phyloP scores from a whole-genome alignment of 2,888 invertebrate species.

The Sesia apiformis region DNA sequence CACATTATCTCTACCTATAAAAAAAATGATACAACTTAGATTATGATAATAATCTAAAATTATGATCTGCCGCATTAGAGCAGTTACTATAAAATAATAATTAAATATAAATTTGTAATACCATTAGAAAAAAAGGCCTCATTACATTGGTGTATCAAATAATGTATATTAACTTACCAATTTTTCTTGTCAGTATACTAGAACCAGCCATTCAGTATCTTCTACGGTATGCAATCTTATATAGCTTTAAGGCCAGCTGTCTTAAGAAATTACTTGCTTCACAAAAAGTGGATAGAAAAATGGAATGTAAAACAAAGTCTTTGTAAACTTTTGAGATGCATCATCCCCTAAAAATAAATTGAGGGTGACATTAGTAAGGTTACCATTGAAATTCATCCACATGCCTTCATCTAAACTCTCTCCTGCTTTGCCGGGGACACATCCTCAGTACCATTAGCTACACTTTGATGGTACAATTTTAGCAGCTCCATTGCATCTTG shows the following conservation, averaged over 20 bases:
- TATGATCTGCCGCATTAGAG: too few relatives aligned
- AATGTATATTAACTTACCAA: constrained; percentile 3
- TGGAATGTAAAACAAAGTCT: constrained; percentile 14
- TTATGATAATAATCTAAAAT: too few relatives aligned
- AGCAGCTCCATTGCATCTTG: constrained; percentile 90
- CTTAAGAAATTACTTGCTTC: background rate
- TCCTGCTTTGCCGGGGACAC: constrained; percentile 63
- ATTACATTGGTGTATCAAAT: constrained; percentile 42
- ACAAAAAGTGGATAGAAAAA: too few relatives aligned
- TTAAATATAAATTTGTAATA: background rate
- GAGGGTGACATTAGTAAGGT: constrained; percentile 35
- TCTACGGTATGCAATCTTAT: background rate
- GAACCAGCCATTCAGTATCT: background rate
- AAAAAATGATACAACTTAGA: too few relatives aligned
- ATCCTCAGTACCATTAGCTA: constrained; percentile 65
- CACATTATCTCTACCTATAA: too few relatives aligned
- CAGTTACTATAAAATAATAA: too few relatives aligned
- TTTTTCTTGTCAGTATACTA: background rate
- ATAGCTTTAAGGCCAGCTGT: background rate
- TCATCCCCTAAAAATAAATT: constrained; percentile 51
- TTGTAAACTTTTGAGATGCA: constrained; percentile 71
- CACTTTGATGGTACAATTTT: constrained; percentile 80
- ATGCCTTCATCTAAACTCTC: constrained; percentile 36
- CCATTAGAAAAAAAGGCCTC: constrained; percentile 49
- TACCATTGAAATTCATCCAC: background rate